phyloP scores from a whole-genome alignment of 2,888 invertebrate species.

The Abscondita cerata region DNA sequence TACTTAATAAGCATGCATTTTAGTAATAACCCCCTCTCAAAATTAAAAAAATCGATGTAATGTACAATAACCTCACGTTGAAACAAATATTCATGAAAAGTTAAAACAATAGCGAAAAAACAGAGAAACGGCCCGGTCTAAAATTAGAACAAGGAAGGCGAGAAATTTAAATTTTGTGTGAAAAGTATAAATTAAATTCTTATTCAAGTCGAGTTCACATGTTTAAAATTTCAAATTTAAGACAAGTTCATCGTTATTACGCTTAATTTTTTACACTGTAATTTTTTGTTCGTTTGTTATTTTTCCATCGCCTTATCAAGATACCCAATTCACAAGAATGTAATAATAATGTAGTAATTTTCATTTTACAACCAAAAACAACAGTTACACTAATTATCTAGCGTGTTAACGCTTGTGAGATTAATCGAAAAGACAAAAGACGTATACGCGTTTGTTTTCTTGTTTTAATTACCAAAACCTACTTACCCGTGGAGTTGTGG shows the following conservation, averaged over 20 bases:
- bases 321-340: constrained; percentile 48
- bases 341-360: constrained; percentile 35
- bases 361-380: constrained; percentile 39
- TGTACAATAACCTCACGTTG: constrained; percentile 31
- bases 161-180: constrained; percentile 39
- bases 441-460: constrained; percentile 10
- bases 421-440: constrained; percentile 12
- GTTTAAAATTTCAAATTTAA: constrained; percentile 35
- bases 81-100: constrained; percentile 33
- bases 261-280: constrained; percentile 20
- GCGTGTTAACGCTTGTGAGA: constrained; percentile 22
- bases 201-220: constrained; percentile 36
- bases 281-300: neutral
- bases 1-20: too few species aligned
- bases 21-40: too few species aligned
- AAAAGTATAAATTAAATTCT: constrained; percentile 37
- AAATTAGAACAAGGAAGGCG: constrained; percentile 36
- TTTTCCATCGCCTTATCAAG: too few species aligned
- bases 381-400: constrained; percentile 38
- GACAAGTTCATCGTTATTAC: constrained; percentile 34
- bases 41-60: too few species aligned
- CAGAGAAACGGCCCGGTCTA: constrained; percentile 22
- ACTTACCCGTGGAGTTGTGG: constrained; percentile 38
- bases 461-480: constrained; percentile 6
- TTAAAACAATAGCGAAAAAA: constrained; percentile 34